A percentile compares a stretch with the other conserved stretches of the same genome.
Conservation (phyloP, 2,797 vertebrate species). For the Rhinichthys osculus region DNA sequence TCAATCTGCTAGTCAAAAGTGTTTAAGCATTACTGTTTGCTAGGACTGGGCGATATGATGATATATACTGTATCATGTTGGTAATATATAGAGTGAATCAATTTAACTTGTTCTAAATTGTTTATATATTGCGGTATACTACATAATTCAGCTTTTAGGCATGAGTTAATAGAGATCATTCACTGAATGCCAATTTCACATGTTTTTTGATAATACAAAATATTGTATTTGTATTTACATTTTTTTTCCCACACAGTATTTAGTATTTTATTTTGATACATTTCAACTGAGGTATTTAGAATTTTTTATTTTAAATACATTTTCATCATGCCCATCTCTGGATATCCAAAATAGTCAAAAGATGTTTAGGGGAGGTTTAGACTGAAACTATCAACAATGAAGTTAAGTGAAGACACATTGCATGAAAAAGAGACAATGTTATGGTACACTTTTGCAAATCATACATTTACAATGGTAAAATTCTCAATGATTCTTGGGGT, state of each 20-base stretch:
- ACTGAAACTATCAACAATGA: background rate
- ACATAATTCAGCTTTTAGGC: background rate
- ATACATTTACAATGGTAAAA: conserved; percentile 15
- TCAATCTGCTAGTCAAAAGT: background rate
- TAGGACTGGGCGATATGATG: background rate
- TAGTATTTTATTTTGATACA: background rate
- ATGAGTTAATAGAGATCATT: background rate
- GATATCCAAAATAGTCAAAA: background rate
- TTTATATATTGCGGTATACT: background rate
- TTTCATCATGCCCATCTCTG: background rate
- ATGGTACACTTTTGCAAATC: background rate
- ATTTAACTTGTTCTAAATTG: background rate
- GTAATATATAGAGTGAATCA: background rate
- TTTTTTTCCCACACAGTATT: too few species aligned
- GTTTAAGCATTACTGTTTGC: background rate
- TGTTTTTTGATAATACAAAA: background rate
- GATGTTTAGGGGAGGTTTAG: background rate
- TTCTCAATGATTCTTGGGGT: background rate
- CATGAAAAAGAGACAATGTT: conserved; percentile 8
- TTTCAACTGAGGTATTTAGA: background rate
- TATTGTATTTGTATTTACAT: background rate
- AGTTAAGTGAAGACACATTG: background rate
- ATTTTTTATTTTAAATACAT: background rate
- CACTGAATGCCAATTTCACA: background rate
- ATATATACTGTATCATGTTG: background rate